Base-by-base conservation (phyloP, 2,888 invertebrate species). In the Apomyelois bistriatella region DNA sequence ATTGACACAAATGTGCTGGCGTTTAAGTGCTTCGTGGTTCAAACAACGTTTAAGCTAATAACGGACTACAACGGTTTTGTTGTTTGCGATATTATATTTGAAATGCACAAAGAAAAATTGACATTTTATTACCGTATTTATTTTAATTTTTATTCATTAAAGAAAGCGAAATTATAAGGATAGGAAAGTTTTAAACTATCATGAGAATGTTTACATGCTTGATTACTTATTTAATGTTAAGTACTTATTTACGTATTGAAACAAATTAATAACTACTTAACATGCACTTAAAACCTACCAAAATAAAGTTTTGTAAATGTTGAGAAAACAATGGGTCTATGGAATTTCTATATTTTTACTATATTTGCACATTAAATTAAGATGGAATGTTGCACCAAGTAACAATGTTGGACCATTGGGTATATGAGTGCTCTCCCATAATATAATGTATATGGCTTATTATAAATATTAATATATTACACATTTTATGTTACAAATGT, bases 401-500 rank as follows among this genome's bases (percentile, higher is more conserved):
- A 57, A 60, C 43, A 59, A 67, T 61, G 57, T 65, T 61, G 67
- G 63, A 65, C 66, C 65, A 68, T 65, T 60, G 58, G 59, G 61
- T 64, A 43, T 55, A 53, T 51, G 53, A 56, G 52, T 49, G 48
- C 54, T 54, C 52, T 54, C 49, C 32, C 49, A 50, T 56, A 55
- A 54, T 54, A 53, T 57, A 52, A 56, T 22, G 10, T 57, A 53
- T 57, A 58, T 60, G 52, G 57, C 53, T 56, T 60, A 55, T 53
- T 58, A 60, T 58, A 56, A 56, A 57, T 58, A 56, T 56, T 59
- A 56, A 55, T 55, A 57, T 56, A 54, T 56, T 53, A 59, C 53
- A 51, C 46, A 36, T 54, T 57, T 65, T 68, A 64, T 69, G 72
- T 70, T 73, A 70, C 60, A 73, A 76, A 77, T 70, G 82, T 82